Evolutionary conservation across 2,797 vertebrate genomes (phyloP).

Genomic region (Gymnoscopelus microlampas): DNA sequence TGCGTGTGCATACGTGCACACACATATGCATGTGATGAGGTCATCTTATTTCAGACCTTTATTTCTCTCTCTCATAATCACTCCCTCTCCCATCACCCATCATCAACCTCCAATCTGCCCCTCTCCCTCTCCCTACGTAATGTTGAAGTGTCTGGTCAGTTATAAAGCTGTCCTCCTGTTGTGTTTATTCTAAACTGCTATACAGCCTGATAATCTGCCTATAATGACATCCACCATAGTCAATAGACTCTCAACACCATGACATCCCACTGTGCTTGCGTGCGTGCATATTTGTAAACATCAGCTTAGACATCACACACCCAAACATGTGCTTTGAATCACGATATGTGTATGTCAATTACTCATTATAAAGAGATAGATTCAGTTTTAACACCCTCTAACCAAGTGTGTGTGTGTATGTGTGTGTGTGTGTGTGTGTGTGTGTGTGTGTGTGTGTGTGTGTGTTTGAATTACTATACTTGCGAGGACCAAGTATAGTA

Average conservation of each 20-base stretch:
- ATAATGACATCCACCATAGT: conserved; percentile 58
- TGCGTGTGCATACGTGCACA: too few species aligned
- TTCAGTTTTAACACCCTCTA: neutral
- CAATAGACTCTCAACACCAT: conserved; percentile 41
- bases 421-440: conserved; percentile 22
- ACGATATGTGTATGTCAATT: neutral
- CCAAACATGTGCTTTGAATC: neutral
- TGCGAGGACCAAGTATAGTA: too few species aligned
- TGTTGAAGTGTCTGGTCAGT: conserved; percentile 21
- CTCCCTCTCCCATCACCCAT: too few species aligned
- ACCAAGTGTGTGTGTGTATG: conserved; percentile 3
- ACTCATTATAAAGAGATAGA: too few species aligned
- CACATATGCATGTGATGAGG: too few species aligned
- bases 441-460: conserved; percentile 12
- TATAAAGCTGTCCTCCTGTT: conserved; percentile 29
- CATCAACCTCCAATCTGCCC: too few species aligned
- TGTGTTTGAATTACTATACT: too few species aligned
- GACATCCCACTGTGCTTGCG: conserved; percentile 14
- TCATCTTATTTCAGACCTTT: too few species aligned
- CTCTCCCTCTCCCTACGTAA: too few species aligned
- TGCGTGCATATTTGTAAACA: conserved; percentile 3
- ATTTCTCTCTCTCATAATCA: too few species aligned
- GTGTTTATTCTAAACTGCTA: conserved; percentile 11
- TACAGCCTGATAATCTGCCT: conserved; percentile 52
- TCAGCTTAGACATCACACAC: neutral